These are phyloP conservation scores for Amblyjoppa proteus DNA, from an alignment of 2,888 invertebrate genomes.

Conservation along the genomic window DNA sequence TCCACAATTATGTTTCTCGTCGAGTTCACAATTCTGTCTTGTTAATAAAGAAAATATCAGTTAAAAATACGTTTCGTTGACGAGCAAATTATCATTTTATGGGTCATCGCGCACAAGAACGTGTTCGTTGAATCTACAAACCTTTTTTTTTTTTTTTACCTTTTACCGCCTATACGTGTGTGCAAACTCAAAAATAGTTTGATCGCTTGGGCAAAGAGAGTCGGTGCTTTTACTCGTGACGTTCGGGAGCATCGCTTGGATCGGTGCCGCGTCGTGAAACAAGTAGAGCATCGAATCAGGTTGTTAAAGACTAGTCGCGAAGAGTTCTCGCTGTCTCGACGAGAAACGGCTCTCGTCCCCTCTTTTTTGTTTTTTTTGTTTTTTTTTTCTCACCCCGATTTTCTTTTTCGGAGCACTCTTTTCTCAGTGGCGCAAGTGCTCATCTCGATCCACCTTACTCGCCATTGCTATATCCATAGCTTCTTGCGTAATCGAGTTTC, in stretches of 20 bases:
- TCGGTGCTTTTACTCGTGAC: conserved; percentile 15
- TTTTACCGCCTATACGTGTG: background rate
- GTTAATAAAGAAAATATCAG: background rate
- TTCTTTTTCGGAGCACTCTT: conserved; percentile 39
- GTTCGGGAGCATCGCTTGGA: conserved; percentile 52
- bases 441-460: conserved; percentile 5
- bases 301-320: conserved; percentile 53
- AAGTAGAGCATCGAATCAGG: conserved; percentile 72
- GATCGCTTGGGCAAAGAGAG: background rate
- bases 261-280: conserved; percentile 66
- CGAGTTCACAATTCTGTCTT: too few species aligned
- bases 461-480: conserved; percentile 12
- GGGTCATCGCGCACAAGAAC: background rate
- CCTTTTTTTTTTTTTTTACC: background rate
- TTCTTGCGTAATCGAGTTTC: conserved; percentile 32
- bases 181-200: conserved; percentile 5
- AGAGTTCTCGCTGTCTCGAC: conserved; percentile 47
- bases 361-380: conserved; percentile 15
- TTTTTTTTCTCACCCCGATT: background rate
- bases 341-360: conserved; percentile 10
- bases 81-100: background rate
- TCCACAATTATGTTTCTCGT: too few species aligned
- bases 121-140: background rate
- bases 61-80: background rate
- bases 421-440: conserved; percentile 38